Conservation (phyloP, 2,797 vertebrate genomes). For the Pangasius macronema region DNA sequence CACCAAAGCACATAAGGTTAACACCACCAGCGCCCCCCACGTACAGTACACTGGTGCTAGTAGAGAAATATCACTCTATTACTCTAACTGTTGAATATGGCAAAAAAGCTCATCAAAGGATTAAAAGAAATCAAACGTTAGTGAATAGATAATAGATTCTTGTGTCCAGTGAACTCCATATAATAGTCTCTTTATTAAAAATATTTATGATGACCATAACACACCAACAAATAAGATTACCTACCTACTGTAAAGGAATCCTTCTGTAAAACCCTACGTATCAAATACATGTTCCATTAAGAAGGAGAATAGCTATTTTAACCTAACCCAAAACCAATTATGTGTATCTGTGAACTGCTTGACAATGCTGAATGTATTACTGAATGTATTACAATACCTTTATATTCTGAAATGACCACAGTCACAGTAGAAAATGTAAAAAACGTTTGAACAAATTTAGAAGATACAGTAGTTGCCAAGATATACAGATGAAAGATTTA, state of each 20-base stretch:
- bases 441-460: not conserved
- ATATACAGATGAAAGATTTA: not conserved
- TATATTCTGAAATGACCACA: not conserved
- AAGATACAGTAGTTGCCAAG: not conserved
- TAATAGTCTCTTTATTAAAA: not conserved
- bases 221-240: not conserved
- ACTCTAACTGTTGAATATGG: not conserved
- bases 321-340: not conserved
- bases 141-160: not conserved
- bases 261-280: not conserved
- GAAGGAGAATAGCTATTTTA: not conserved
- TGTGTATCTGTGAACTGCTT: not conserved
- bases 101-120: not conserved
- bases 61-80: not conserved
- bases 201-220: not conserved
- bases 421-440: not conserved
- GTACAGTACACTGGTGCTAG: not conserved
- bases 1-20: constrained; percentile 46
- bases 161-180: not conserved
- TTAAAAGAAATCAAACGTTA: not conserved
- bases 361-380: not conserved
- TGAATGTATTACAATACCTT: not conserved
- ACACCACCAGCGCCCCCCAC: constrained; percentile 28
- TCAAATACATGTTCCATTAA: not conserved
- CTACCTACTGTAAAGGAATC: not conserved